Base-by-base conservation (phyloP, 2,797 vertebrate species). In the Danio jaintianensis region DNA sequence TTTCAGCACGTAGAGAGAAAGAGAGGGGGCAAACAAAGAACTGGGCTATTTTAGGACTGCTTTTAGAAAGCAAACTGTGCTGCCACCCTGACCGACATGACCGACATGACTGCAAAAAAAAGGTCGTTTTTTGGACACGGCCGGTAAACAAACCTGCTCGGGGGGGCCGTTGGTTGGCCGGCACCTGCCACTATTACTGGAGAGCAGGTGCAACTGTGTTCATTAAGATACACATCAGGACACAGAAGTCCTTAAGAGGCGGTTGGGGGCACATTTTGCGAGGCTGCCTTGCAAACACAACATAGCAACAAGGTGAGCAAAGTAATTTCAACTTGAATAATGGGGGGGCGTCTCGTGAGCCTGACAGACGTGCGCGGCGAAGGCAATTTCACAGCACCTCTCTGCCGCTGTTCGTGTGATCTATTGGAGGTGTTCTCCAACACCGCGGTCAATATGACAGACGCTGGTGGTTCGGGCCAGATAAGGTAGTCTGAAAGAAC, bases 271-370 rank as follows among this genome's bases (percentile, higher is more conserved):
- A 88, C 90, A 89, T 91, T 89, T 87, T 86, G 86, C 85, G 87
- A 88, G 86, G 88, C 89, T 89, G 88, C 89, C 89, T 91, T 88
- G 89, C 89, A 89, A 91, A 83, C 56, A 73, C 78, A 87, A 88
- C 88, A 83, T 88, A 87, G 73, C 76, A 88, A 87, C 90, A 92
- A 92, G 90, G 90, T 92, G 91, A 91, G 90, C 90, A 78, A 93
- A 90, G 92, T 89, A 93, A 93, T 93, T 92, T 91, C 90, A 87
- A 87, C 86, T 89, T 92, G 92, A 93, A 92, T 92, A 93, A 93
- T 93, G 90, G 90, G 90, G 90, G 88, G 88, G 88, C 87, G 89
- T 91, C 90, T 90, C 87, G 84, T 79, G 75, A 86, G 87, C 88
- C 89, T 90, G 89, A 91, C 90, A 90, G 89, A 89, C 88, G 87